Base-by-base conservation (phyloP, 2,888 invertebrate genomes). In the Chrysolina oricalcia region DNA sequence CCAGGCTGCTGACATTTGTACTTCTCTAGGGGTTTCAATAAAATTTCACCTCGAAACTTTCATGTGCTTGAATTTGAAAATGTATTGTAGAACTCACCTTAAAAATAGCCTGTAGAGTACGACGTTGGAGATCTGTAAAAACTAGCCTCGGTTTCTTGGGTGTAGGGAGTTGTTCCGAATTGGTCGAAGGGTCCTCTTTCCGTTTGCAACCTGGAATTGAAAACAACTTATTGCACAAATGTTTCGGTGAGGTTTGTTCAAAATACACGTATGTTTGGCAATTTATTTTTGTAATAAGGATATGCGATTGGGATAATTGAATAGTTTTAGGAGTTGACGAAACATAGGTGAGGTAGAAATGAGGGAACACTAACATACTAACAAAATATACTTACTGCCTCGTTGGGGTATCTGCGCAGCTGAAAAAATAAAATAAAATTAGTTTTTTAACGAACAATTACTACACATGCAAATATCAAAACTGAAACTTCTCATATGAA, bases 91-190 rank as follows among this genome's bases (percentile, higher is more conserved):
- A 4, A 59, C 59, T 27, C 90, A 97, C 97, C 94, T 99, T 99
- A 94, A 99, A 99, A 94, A 99, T 99, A 92, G 98, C 99, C 93
- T 99, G 98, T 90, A 99, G 95, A 89, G 99, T 99, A 92, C 99
- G 96, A 90, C 99, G 95, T 92, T 99, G 99, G 88, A 99, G 97
- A 92, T 99, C 99, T 88, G 99, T 99, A 93, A 99, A 99, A 90
- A 99, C 99, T 91, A 99, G 94, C 89, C 99, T 96, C 84, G 99
- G 99, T 91, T 99, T 99, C 94, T 99, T 99, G 91, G 98, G 98
- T 86, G 97, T 96, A 91, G 95, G 93, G 89, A 94, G 92, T 88
- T 94, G 94, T 89, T 96, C 96, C 87, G 92, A 91, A 89, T 91
- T 92, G 91, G 91, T 93, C 90, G 92, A 91, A 90, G 93, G 92